phyloP scores from a whole-genome alignment of 2,113 vertebrate species.

The Rhinichthys klamathensis region DNA sequence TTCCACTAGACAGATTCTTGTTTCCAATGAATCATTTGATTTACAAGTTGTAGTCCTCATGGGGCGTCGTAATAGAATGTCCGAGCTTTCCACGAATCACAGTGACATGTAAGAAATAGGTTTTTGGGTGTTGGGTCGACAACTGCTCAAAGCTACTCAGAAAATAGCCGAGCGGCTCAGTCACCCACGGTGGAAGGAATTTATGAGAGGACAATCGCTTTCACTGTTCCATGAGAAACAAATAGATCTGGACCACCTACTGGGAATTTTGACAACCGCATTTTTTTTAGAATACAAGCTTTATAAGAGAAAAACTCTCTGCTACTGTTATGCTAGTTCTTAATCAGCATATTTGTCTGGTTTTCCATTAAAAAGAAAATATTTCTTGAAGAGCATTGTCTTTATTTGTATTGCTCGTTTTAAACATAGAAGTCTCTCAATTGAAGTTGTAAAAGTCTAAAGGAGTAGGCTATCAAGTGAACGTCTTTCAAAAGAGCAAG shows the following conservation, averaged over 20 bases:
- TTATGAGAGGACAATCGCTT: constrained; percentile 42
- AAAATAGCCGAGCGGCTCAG: background rate
- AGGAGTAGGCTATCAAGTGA: too few relatives aligned
- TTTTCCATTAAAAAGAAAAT: background rate
- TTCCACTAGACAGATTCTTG: background rate
- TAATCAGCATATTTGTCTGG: background rate
- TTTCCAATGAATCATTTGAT: constrained; percentile 31
- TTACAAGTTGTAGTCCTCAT: background rate
- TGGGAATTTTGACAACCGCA: constrained; percentile 2
- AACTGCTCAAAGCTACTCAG: constrained; percentile 14
- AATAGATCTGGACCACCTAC: constrained; percentile 28
- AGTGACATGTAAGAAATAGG: constrained; percentile 42
- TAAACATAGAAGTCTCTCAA: background rate
- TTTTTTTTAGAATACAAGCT: background rate
- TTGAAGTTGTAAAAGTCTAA: background rate
- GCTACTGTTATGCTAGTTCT: background rate
- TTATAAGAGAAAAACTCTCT: background rate
- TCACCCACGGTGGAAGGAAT: constrained; percentile 39
- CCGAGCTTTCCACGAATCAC: background rate
- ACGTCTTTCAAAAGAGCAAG: background rate
- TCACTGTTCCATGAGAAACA: constrained; percentile 43
- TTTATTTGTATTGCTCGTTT: background rate
- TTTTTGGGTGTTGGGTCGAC: constrained; percentile 25
- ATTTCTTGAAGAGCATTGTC: too few relatives aligned
- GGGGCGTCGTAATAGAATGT: background rate